These are phyloP conservation scores for Agrotis clavis DNA, from an alignment of 2,888 invertebrate species.

Conservation along the genomic window DNA sequence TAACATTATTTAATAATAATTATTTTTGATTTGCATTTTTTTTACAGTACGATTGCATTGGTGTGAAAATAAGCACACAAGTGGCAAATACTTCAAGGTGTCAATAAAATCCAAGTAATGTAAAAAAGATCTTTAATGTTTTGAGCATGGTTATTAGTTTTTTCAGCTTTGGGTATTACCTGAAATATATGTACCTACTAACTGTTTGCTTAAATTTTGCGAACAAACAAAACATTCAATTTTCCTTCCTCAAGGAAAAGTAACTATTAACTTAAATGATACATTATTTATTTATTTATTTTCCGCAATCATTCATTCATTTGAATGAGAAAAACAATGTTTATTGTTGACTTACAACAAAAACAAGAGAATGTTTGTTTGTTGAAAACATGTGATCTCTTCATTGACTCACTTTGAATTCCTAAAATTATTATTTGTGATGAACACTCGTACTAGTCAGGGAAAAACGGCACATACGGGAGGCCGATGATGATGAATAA, in stretches of 20 bases:
- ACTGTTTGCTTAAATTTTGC: not conserved
- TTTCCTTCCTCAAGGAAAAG: constrained; percentile 49
- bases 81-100: constrained; percentile 22
- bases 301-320: constrained; percentile 19
- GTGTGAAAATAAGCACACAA: constrained; percentile 14
- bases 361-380: not conserved
- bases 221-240: not conserved
- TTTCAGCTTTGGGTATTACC: constrained; percentile 16
- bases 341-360: not conserved
- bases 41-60: constrained; percentile 8
- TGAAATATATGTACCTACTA: not conserved
- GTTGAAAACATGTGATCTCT: constrained; percentile 1
- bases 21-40: not conserved
- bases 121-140: not conserved
- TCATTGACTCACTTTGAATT: not conserved
- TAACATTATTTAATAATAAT: too few species aligned
- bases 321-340: not conserved
- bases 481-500: too few species aligned
- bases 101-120: not conserved
- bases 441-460: too few species aligned
- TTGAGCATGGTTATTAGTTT: not conserved
- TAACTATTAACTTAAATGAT: constrained; percentile 18
- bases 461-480: too few species aligned
- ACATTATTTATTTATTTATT: not conserved
- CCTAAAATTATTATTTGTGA: not conserved